These are phyloP conservation scores for Luperina testacea DNA, from an alignment of 2,888 invertebrate genomes.

Conservation along the genomic window DNA sequence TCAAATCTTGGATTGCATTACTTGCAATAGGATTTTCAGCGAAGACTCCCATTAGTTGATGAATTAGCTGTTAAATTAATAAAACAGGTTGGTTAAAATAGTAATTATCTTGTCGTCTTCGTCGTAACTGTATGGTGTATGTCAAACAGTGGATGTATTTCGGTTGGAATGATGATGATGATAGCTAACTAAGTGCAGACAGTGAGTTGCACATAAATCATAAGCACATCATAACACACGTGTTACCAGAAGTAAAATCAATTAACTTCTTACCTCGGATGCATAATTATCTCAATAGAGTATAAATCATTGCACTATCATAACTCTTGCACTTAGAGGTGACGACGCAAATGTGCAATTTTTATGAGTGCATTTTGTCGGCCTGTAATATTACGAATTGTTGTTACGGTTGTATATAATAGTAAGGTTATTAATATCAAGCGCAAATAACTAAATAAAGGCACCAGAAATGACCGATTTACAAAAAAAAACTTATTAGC, in stretches of 20 bases:
- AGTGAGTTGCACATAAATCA: not conserved
- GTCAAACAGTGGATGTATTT: not conserved
- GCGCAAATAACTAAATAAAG: not conserved
- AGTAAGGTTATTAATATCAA: not conserved
- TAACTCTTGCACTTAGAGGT: not conserved
- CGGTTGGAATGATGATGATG: not conserved
- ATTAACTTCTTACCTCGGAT: constrained; percentile 28
- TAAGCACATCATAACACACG: not conserved
- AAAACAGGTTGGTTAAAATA: not conserved
- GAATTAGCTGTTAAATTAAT: not conserved
- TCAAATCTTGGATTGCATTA: not conserved
- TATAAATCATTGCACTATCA: not conserved
- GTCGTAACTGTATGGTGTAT: not conserved
- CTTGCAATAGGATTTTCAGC: not conserved
- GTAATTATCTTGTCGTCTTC: not conserved
- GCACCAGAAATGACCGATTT: not conserved
- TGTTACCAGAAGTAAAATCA: constrained; percentile 18
- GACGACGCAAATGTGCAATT: not conserved
- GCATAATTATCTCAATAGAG: constrained; percentile 29
- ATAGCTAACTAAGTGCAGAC: not conserved
- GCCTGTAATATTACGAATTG: not conserved
- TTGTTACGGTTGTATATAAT: not conserved
- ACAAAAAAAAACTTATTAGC: not conserved
- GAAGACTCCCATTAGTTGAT: not conserved
- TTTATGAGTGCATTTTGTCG: not conserved